Conservation (phyloP, 2,797 vertebrate genomes). For the Spheniscus humboldti region DNA sequence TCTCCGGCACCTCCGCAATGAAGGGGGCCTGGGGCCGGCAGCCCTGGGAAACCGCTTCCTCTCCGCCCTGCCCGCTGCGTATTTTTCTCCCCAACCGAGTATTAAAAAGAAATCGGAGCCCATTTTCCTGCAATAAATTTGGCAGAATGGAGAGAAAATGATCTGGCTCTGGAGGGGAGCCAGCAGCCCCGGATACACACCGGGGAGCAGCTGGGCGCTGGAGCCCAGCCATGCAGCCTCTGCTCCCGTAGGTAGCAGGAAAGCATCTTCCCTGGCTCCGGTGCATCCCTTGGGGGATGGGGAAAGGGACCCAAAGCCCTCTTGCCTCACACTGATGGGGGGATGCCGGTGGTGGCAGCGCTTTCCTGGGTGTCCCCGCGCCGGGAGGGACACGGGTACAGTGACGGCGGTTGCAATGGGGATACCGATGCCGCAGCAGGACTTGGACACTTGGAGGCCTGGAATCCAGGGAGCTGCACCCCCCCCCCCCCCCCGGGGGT, state of each 20-base stretch:
- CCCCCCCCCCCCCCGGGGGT: too few species aligned
- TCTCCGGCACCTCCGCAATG: neutral
- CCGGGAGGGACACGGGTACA: neutral
- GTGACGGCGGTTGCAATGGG: neutral
- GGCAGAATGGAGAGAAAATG: slow-evolving; percentile 36
- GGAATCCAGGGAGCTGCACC: neutral
- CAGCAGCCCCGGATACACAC: neutral
- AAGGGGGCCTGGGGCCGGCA: neutral
- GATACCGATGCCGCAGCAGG: neutral
- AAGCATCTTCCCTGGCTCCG: neutral
- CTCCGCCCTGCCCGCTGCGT: neutral
- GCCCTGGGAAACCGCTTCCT: neutral
- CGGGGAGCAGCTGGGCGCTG: neutral
- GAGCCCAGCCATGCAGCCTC: neutral
- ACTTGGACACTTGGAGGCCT: neutral
- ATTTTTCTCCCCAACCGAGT: neutral
- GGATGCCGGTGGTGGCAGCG: neutral
- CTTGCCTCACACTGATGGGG: too few species aligned
- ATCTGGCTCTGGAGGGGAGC: slow-evolving; percentile 14
- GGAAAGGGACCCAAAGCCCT: neutral
- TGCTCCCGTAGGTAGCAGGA: neutral
- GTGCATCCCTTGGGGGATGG: neutral
- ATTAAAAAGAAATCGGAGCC: slow-evolving; percentile 22
- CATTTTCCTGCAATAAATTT: slow-evolving; percentile 42
- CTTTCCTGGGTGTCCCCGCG: rapidly evolving